phyloP scores from a whole-genome alignment of 1,140 invertebrate genomes.

The Belonocnema kinseyi region DNA sequence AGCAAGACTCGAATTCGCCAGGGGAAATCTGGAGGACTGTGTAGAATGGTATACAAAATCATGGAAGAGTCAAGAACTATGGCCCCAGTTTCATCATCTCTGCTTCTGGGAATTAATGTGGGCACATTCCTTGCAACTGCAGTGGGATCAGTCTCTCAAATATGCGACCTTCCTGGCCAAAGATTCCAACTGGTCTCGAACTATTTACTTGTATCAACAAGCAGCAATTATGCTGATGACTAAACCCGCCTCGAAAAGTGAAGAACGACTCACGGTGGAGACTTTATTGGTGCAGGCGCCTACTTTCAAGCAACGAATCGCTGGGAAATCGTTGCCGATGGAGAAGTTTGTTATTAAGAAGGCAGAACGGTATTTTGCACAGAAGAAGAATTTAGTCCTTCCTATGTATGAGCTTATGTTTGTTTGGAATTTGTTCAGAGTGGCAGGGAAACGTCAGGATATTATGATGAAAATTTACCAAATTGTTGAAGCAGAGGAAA shows the following conservation, averaged over 20 bases:
- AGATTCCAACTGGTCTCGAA: conserved; percentile 93
- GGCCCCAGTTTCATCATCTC: conserved; percentile 96
- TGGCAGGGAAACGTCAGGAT: conserved; percentile 84
- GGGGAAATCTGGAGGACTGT: conserved; percentile 86
- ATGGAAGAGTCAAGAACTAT: conserved; percentile 89
- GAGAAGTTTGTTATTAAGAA: conserved; percentile 96
- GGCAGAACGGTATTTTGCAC: conserved; percentile 85
- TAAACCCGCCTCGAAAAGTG: conserved; percentile 75
- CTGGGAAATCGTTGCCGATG: conserved; percentile 96
- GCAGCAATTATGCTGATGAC: conserved; percentile 88
- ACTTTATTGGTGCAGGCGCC: conserved; percentile 85
- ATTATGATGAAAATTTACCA: conserved; percentile 84
- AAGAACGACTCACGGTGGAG: conserved; percentile 75
- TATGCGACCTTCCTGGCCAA: conserved; percentile 85
- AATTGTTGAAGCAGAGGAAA: conserved; percentile 82
- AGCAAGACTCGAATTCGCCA: conserved; percentile 88
- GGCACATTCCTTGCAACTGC: conserved; percentile 82
- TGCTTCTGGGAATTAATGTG: conserved; percentile 98
- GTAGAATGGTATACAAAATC: conserved; percentile 88
- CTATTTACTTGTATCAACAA: conserved; percentile 93
- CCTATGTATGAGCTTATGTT: conserved; percentile 93
- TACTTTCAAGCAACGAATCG: conserved; percentile 90
- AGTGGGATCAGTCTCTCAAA: conserved; percentile 84
- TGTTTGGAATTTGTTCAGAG: conserved; percentile 94
- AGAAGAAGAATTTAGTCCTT: conserved; percentile 85